These are phyloP conservation scores for Anolis carolinensis DNA, from an alignment of 2,113 vertebrate genomes.

Conservation along the genomic window DNA sequence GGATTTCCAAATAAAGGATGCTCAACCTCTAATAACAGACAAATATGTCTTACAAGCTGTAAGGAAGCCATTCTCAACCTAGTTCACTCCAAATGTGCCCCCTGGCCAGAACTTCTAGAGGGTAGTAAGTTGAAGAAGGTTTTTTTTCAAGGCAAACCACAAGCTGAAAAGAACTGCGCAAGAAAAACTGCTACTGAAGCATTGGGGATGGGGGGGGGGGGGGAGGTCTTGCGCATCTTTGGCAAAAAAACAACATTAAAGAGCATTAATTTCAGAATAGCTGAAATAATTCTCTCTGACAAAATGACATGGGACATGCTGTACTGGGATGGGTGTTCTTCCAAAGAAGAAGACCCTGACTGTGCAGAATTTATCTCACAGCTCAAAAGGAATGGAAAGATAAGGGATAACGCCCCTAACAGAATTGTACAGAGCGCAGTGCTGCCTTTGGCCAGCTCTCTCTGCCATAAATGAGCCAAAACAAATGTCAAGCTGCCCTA, in stretches of 20 bases:
- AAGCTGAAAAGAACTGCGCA: not conserved
- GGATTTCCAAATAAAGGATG: too few species aligned
- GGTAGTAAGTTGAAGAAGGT: not conserved
- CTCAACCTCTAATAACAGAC: not conserved
- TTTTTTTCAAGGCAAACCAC: not conserved
- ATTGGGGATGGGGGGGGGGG: too few species aligned
- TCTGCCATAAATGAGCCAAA: not conserved
- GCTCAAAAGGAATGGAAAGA: not conserved
- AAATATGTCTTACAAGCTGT: not conserved
- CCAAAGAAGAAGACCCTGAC: not conserved
- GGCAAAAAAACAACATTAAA: not conserved
- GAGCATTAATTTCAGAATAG: not conserved
- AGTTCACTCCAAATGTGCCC: not conserved
- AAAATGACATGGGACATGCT: not conserved
- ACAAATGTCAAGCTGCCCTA: constrained; percentile 8
- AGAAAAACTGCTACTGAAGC: not conserved
- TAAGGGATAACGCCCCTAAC: not conserved
- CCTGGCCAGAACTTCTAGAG: not conserved
- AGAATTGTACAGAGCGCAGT: not conserved
- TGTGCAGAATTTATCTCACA: not conserved
- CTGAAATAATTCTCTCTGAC: not conserved
- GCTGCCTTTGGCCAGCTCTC: not conserved
- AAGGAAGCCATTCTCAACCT: not conserved
- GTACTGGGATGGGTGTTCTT: not conserved
- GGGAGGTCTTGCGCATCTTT: not conserved